phyloP scores from a whole-genome alignment of 2,797 vertebrate species.

The Spheniscus humboldti region DNA sequence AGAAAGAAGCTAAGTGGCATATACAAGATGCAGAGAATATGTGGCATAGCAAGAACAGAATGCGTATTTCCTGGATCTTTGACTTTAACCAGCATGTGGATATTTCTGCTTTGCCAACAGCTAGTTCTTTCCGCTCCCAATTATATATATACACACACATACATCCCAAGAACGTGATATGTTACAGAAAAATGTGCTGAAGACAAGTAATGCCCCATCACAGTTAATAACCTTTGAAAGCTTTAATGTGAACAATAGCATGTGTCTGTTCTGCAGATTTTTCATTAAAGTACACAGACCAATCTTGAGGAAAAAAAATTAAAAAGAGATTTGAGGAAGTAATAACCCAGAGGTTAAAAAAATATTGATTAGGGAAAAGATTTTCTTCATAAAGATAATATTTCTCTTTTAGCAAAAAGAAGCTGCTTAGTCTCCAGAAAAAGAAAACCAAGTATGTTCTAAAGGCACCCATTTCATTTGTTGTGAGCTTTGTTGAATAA shows the following conservation, averaged over 20 bases:
- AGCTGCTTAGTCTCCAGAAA: conserved; percentile 64
- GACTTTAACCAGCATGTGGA: neutral
- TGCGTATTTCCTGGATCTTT: neutral
- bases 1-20: neutral
- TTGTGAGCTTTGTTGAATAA: conserved; percentile 73
- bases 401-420: conserved; percentile 71
- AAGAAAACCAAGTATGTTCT: conserved; percentile 63
- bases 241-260: conserved; percentile 75
- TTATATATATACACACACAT: conserved; percentile 65
- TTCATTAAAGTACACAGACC: conserved; percentile 77
- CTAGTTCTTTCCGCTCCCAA: conserved; percentile 59
- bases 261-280: conserved; percentile 69
- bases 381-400: conserved; percentile 78
- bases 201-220: conserved; percentile 65
- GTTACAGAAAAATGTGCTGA: conserved; percentile 57
- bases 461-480: conserved; percentile 66
- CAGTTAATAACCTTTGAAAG: conserved; percentile 74
- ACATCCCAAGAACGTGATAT: conserved; percentile 58
- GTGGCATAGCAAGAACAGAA: neutral
- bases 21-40: neutral
- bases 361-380: conserved; percentile 79
- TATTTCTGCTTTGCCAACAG: conserved; percentile 48
- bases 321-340: conserved; percentile 69
- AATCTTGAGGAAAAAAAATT: conserved; percentile 62
- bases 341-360: conserved; percentile 79